Evolutionary conservation across 1,140 invertebrate species (phyloP), one percentile per base, ranked within the genome.

Genomic region (Halotydeus destructor): DNA sequence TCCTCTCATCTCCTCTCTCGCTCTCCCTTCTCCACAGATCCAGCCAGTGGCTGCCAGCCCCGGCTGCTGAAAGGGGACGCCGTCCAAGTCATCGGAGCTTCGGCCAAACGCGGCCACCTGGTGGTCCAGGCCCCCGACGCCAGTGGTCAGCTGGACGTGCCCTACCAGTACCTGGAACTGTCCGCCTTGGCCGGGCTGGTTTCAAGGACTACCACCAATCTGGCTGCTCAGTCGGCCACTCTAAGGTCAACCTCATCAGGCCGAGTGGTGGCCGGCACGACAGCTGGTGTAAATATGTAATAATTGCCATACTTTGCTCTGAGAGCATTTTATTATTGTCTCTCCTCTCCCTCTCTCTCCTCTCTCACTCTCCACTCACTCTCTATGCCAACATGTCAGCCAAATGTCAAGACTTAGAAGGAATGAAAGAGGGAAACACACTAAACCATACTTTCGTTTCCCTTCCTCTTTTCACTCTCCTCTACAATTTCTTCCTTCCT

Each of bases 111-210:
- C 44, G 81, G 82, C 5, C 76, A 83, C 59, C 61, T 86, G 32
- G 63, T 82, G 38, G 80, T 85, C 9, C 78, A 84, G 55, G 74
- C 81, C 55, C 78, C 75, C 57, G 24, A 43, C 23, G 26, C 32
- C 25, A n/a, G 19, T 12, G 76, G 74, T 51, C 66, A 69, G 47
- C 65, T 79, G 33, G 76, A 85, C 55, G 78, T 86, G 37, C 82
- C 82, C 32, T 83, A 79, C 62, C 79, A 84, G 58, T 82, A 75
- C 59, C 68, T 85, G 62, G 77, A 80, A 57, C 61, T 80, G n/a
- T n/a, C n/a, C n/a, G n/a, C n/a, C n/a, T n/a, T n/a, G n/a, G n/a
- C n/a, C n/a, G n/a, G n/a, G n/a, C n/a, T n/a, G n/a, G n/a, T n/a
- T n/a, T n/a, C n/a, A n/a, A n/a, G n/a, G n/a, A n/a, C n/a, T n/a